phyloP scores from a whole-genome alignment of 2,888 invertebrate species.

The Drosophila borealis region DNA sequence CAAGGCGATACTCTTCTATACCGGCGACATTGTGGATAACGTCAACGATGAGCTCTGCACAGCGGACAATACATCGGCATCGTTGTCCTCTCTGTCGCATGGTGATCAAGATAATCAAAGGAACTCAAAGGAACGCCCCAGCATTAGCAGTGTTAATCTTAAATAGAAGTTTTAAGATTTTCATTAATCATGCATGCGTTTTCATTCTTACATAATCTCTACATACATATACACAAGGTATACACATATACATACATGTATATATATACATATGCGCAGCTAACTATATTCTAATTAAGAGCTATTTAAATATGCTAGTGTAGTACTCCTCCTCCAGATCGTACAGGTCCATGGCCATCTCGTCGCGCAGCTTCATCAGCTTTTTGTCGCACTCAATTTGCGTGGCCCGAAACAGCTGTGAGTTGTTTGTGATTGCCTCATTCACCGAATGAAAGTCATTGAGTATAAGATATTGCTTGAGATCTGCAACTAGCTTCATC shows the following conservation, averaged over 20 bases:
- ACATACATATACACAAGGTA: slow-evolving; percentile 8
- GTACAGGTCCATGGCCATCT: slow-evolving; percentile 94
- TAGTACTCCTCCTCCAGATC: slow-evolving; percentile 85
- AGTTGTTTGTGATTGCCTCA: slow-evolving; percentile 97
- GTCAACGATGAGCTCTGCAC: slow-evolving; percentile 44
- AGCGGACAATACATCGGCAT: slow-evolving; percentile 47
- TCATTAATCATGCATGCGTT: slow-evolving; percentile 5
- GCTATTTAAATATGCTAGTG: slow-evolving; percentile 84
- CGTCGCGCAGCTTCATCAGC: slow-evolving; percentile 95
- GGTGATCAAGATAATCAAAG: slow-evolving; percentile 27
- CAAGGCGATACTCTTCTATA: slow-evolving; percentile 68
- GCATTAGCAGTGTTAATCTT: slow-evolving; percentile 13
- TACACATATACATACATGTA: slow-evolving; percentile 2
- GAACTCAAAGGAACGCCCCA: slow-evolving; percentile 9
- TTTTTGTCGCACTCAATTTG: slow-evolving; percentile 97
- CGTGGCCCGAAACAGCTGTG: slow-evolving; percentile 94
- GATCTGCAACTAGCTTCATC: slow-evolving; percentile 98
- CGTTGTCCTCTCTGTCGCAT: slow-evolving; percentile 52
- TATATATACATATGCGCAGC: neutral
- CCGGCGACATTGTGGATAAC: slow-evolving; percentile 67
- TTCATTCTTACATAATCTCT: neutral
- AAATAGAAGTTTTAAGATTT: slow-evolving; percentile 13
- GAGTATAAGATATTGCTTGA: slow-evolving; percentile 98
- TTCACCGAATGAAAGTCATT: slow-evolving; percentile 99
- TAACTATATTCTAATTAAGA: slow-evolving; percentile 22